Evolutionary conservation across 2,888 invertebrate species (phyloP), one percentile per base, ranked within the genome.

Genomic region (Acanthosepion pharaonis): DNA sequence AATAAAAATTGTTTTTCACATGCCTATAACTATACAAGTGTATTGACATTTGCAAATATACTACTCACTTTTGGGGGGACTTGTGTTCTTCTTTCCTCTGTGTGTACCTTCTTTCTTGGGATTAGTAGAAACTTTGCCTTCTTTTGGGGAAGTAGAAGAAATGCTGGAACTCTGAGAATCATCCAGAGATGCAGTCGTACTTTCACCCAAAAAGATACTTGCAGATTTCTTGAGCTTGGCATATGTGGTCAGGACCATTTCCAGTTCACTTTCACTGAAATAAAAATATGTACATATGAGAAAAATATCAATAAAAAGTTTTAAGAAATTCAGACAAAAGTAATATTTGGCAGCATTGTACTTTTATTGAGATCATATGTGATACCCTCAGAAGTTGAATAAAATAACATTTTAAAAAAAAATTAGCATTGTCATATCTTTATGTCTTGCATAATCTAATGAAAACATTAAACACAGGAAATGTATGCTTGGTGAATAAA

Each of bases 211-310:
- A 95, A 97, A 97, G 94, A 97, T 97, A 95, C 97, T 97, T 59
- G 97, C 97, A 48, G 97, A 97, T 94, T 97, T 97, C 96, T 97
- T 97, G 91, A 97, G 96, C 95, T 97, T 97, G 59, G 97, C 97
- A 95, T 97, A 97, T 1, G 97, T 97, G 25, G 97, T 97, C 91
- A 97, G 96, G 9, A 97, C 97, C 95, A 97, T 97, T 95, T 97
- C 97, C 93, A 97, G 95, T 94, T 97, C 97, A 91, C 96, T 96
- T 95, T 97, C 97, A 95, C 97, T 97, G 96, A 42, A 95, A 95
- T 93, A 59, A 2, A 78, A n/a, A 59, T 59, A 59, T 20, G 3
- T 18, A 55, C 18, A 20, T 55, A 18, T 5, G 4, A 55, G 55
- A 55, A 18, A 53, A 20, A 55, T 55, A 55, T 55, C 18, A 5